Percentiles rank a stretch among this genome's conserved stretches.
Evolutionary conservation across 2,797 vertebrate species (phyloP).

Genomic region (Xenentodon cancila): DNA sequence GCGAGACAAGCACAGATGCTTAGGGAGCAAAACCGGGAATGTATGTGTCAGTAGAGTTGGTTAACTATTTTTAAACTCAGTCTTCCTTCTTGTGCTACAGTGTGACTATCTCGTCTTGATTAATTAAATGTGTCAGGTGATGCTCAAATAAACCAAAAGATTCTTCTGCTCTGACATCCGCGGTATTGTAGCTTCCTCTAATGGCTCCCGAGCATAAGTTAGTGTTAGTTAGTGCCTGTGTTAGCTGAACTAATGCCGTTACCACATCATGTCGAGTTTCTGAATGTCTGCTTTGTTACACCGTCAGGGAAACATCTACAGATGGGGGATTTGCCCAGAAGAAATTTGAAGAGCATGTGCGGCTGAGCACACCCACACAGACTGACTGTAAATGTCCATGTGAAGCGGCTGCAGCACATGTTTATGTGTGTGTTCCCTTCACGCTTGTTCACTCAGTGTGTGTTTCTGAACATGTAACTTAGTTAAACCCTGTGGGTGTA

Average conservation of each 20-base stretch:
- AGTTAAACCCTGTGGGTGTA: constrained; percentile 48
- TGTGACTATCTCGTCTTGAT: constrained; percentile 27
- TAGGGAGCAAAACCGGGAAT: constrained; percentile 32
- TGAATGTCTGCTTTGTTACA: constrained; percentile 65
- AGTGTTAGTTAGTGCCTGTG: background rate
- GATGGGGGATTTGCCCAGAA: constrained; percentile 63
- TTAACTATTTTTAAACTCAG: constrained; percentile 41
- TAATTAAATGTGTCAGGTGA: constrained; percentile 41
- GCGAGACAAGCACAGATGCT: constrained; percentile 35
- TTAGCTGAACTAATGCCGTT: constrained; percentile 52
- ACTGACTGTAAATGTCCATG: constrained; percentile 25
- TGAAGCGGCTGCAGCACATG: background rate
- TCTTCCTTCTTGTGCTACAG: constrained; percentile 7
- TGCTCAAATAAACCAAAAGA: constrained; percentile 45
- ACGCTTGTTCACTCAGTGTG: constrained; percentile 15
- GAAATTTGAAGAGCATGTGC: constrained; percentile 44
- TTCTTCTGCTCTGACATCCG: constrained; percentile 11
- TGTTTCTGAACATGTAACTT: constrained; percentile 43
- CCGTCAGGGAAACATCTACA: constrained; percentile 64
- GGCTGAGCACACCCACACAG: constrained; percentile 31
- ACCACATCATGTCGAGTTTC: constrained; percentile 59
- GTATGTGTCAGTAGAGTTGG: constrained; percentile 20
- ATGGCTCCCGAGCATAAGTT: constrained; percentile 23
- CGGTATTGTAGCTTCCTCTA: constrained; percentile 33
- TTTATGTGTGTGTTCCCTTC: constrained; percentile 13